Conservation (phyloP, 2,797 vertebrate genomes). For the Melanotaenia parkinsoni region DNA sequence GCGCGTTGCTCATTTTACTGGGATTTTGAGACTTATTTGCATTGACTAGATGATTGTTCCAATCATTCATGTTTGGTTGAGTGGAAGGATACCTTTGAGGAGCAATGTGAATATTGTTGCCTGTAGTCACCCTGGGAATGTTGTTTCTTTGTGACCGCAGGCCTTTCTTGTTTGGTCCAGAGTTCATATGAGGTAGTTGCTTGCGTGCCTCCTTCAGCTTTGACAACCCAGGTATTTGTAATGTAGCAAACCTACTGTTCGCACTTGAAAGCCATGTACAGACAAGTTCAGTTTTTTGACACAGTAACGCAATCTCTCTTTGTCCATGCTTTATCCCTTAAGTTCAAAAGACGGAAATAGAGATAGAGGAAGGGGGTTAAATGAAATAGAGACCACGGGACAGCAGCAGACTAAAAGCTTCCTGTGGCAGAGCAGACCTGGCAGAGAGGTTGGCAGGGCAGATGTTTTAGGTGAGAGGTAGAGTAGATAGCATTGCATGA, state of each 20-base stretch:
- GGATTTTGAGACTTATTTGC: background rate
- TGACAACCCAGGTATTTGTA: slow-evolving; percentile 32
- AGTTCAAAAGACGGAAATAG: slow-evolving; percentile 58
- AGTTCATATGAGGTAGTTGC: background rate
- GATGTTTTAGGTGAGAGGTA: slow-evolving; percentile 78
- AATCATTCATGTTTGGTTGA: background rate
- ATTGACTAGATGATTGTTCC: background rate
- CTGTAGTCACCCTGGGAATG: background rate
- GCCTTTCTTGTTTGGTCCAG: background rate
- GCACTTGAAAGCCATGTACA: slow-evolving; percentile 35
- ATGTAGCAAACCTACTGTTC: slow-evolving; percentile 30
- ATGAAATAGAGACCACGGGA: slow-evolving; percentile 66
- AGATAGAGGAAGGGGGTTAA: slow-evolving; percentile 65
- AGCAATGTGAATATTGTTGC: background rate
- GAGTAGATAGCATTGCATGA: slow-evolving; percentile 73
- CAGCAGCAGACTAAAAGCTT: slow-evolving; percentile 78
- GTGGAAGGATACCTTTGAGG: background rate
- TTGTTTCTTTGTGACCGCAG: background rate
- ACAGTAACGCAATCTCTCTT: slow-evolving; percentile 54
- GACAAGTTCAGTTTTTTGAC: slow-evolving; percentile 37
- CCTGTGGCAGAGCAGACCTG: slow-evolving; percentile 65
- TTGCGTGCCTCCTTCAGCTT: background rate
- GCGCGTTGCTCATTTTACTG: background rate
- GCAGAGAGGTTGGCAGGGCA: slow-evolving; percentile 73
- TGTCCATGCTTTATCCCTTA: slow-evolving; percentile 31